A percentile compares a stretch with the other conserved stretches of the same genome.
Evolutionary conservation across 2,113 vertebrate species (phyloP).

Genomic region (Tinamus guttatus): DNA sequence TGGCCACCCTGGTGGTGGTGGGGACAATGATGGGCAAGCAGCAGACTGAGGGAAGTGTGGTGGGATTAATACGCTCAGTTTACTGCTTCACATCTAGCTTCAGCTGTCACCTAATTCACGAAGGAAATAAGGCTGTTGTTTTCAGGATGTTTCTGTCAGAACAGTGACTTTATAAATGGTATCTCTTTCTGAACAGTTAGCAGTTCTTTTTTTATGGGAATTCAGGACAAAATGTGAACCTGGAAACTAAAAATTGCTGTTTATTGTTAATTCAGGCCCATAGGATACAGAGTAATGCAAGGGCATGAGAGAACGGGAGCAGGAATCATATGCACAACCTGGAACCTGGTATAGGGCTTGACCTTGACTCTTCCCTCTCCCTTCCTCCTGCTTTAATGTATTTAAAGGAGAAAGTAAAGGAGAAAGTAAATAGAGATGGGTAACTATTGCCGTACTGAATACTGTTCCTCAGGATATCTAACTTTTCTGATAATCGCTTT

Average conservation of each 20-base stretch:
- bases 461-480: neutral
- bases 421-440: constrained; percentile 54
- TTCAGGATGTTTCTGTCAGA: neutral
- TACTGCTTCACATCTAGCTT: neutral
- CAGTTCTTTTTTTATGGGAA: neutral
- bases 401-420: constrained; percentile 33
- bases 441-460: constrained; percentile 61
- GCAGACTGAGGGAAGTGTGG: fast-evolving
- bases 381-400: neutral
- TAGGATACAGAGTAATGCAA: neutral
- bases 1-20: fast-evolving
- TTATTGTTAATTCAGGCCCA: fast-evolving
- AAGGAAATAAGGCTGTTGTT: neutral
- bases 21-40: neutral
- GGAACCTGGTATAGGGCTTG: neutral
- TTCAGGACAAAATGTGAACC: neutral
- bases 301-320: neutral
- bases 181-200: neutral
- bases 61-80: neutral
- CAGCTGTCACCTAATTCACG: fast-evolving
- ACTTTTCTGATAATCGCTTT: constrained; percentile 58
- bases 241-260: neutral
- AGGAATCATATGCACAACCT: neutral
- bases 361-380: neutral
- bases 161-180: fast-evolving